Percentiles rank a stretch among this genome's conserved stretches.
Evolutionary conservation across 2,113 vertebrate genomes (phyloP).

Genomic region (Synodontis membranacea): DNA sequence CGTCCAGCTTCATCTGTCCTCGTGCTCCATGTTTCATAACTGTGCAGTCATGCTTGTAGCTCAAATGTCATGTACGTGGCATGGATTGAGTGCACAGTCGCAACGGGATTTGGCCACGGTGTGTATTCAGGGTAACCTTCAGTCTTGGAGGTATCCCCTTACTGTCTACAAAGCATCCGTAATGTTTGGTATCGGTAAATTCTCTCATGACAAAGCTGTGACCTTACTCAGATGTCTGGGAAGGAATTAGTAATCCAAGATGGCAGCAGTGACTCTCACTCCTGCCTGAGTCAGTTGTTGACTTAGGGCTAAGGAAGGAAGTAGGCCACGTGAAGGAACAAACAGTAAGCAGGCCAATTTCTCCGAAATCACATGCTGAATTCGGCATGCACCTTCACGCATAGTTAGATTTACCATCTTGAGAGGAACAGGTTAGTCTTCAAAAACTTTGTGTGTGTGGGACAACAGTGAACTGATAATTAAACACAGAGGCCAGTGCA

Average conservation of each 20-base stretch:
- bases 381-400: slow-evolving; percentile 47
- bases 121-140: not conserved
- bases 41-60: not conserved
- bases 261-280: not conserved
- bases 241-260: slow-evolving; percentile 25
- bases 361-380: slow-evolving; percentile 38
- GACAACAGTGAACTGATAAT: slow-evolving; percentile 35
- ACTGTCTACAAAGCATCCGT: slow-evolving; percentile 1
- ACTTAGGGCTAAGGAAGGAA: slow-evolving; percentile 58
- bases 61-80: no score
- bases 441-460: slow-evolving; percentile 24
- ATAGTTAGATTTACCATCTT: slow-evolving; percentile 39
- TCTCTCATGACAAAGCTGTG: slow-evolving; percentile 14
- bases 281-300: slow-evolving; percentile 48
- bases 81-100: not conserved
- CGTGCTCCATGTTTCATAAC: not conserved
- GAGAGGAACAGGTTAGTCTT: slow-evolving; percentile 30
- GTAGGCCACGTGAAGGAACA: slow-evolving; percentile 50
- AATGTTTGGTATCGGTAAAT: not conserved
- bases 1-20: not conserved
- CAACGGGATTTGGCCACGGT: not conserved
- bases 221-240: slow-evolving; percentile 26
- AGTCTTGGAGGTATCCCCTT: not conserved
- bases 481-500: slow-evolving; percentile 8
- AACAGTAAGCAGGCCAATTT: slow-evolving; percentile 22